Base-by-base conservation (phyloP, 2,113 vertebrate genomes). In the Oryzias curvinotus region DNA sequence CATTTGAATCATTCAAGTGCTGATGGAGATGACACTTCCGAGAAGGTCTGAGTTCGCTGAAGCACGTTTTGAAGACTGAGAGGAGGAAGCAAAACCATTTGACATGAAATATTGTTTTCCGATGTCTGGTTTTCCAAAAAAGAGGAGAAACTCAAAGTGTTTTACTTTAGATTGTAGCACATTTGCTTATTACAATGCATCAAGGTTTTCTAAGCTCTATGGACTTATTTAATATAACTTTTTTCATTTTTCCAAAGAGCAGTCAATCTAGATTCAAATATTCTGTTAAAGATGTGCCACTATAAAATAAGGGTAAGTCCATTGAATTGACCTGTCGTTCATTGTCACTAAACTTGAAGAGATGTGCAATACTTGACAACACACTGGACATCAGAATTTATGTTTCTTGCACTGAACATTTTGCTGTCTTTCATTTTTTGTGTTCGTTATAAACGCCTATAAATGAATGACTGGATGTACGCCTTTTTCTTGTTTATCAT, bases 321-420 rank as follows among this genome's bases (percentile, higher is more conserved):
- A 12, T 36, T 36, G 36, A 36, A 36, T 3, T 36, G 36, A 36
- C 3, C 10, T 36, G 36, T 36, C 12, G 71, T 66, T 85, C 68
- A 71, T 71, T 80, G 64, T 76, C 52, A 85, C 82, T 80, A 82
- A 75, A 85, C 81, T 60, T 51, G 60, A 62, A 52, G 57, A 48
- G 58, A 81, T 80, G 80, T 76, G 79, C 81, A 86, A 87, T 84
- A 73, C 46, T 28, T 76, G 71, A 71, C 73, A 75, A 53, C 67
- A 62, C 46, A 44, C 62, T 73, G 66, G 72, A 78, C 55, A 43
- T 70, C 56, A 53, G 64, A 73, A 59, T 30, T 17, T n/a, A 30
- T 69, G 26, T 59, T 64, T 57, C 49, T 47, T 68, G 68, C 62
- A 80, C 44, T 67, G 58, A 62, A 62, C 52, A 68, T 75, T 81